Conservation (phyloP, 1,140 invertebrate genomes). For the Ceratoteleas bidentatus region DNA sequence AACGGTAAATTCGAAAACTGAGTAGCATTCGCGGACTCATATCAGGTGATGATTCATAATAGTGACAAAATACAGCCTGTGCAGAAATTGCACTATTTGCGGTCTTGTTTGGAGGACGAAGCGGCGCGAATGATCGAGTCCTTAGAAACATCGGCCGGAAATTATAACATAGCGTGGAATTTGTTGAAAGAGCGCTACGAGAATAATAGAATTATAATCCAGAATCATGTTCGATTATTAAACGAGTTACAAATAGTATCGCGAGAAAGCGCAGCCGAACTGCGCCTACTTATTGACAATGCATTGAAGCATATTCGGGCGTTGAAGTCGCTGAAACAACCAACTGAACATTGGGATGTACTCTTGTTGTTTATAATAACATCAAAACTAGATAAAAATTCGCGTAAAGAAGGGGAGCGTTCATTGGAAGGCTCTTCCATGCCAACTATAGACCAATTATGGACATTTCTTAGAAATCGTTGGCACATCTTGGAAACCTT, state of each 20-base stretch:
- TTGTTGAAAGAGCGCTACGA: slow-evolving; percentile 45
- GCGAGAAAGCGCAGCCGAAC: slow-evolving; percentile 7
- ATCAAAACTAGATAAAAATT: slow-evolving; percentile 31
- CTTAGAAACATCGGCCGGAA: slow-evolving; percentile 42
- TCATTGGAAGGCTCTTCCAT: background rate
- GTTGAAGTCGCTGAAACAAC: slow-evolving; percentile 23
- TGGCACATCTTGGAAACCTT: background rate
- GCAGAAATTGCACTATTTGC: background rate
- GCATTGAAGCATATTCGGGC: slow-evolving; percentile 36
- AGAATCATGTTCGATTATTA: slow-evolving; percentile 40
- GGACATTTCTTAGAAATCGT: background rate
- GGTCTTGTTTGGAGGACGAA: slow-evolving; percentile 16
- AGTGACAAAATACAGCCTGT: no score
- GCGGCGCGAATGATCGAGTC: slow-evolving; percentile 44
- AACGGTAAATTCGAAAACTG: slow-evolving; percentile 48
- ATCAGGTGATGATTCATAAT: slow-evolving; percentile 30
- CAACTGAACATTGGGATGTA: slow-evolving; percentile 38
- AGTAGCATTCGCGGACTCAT: slow-evolving; percentile 37
- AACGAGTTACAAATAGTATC: slow-evolving; percentile 32
- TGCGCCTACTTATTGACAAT: slow-evolving; percentile 43
- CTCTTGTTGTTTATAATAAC: slow-evolving; percentile 43
- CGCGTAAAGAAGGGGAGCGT: slow-evolving; percentile 37
- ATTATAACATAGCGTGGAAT: slow-evolving; percentile 50
- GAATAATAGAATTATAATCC: slow-evolving; percentile 29
- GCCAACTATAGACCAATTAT: background rate